Evolutionary conservation across 2,888 invertebrate genomes (phyloP).

Genomic region (Cephus pulcher): DNA sequence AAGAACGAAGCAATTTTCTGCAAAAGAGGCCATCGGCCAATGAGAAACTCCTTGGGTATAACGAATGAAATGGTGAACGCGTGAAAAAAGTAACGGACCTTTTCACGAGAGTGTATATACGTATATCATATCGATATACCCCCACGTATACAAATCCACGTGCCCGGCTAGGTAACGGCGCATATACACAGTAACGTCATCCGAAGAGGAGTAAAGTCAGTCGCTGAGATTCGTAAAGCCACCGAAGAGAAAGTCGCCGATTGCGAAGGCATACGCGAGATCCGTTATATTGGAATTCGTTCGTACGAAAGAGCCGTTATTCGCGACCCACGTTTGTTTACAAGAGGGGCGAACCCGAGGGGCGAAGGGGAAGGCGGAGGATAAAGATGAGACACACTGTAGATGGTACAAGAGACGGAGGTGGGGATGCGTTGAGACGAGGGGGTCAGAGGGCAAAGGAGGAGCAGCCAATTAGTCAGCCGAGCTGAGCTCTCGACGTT

Average conservation of each 20-base stretch:
- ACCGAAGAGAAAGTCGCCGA: neutral
- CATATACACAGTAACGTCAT: neutral
- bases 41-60: slow-evolving; percentile 1
- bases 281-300: neutral
- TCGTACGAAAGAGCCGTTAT: neutral
- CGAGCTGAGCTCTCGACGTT: neutral
- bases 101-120: neutral
- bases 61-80: slow-evolving; percentile 3
- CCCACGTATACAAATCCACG: neutral
- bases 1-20: slow-evolving; percentile 40
- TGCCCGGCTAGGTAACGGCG: neutral
- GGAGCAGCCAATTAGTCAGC: neutral
- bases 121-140: neutral
- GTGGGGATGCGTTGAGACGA: neutral
- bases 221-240: neutral
- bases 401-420: neutral
- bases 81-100: slow-evolving; percentile 4
- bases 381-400: neutral
- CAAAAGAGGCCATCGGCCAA: slow-evolving; percentile 7
- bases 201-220: neutral
- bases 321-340: neutral
- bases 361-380: neutral
- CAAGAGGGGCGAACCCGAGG: neutral
- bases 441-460: neutral
- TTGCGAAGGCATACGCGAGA: neutral